These are phyloP conservation scores for Oreochromis mossambicus DNA, from an alignment of 2,797 vertebrate genomes.

Conservation along the genomic window DNA sequence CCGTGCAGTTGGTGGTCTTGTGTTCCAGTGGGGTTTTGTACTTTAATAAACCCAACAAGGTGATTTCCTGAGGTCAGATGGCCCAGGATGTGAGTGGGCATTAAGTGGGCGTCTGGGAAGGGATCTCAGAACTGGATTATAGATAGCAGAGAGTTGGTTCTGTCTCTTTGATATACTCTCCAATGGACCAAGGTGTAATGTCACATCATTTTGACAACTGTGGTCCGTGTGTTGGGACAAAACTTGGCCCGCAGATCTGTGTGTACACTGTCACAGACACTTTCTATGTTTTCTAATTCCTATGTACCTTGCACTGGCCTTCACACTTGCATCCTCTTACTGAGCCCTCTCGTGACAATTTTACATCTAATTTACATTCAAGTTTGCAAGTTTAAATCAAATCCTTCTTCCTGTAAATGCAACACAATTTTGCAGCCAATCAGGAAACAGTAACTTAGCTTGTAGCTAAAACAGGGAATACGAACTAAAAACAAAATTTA, in stretches of 20 bases:
- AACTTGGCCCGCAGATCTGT: background rate
- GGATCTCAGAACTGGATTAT: background rate
- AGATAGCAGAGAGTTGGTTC: background rate
- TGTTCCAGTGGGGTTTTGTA: background rate
- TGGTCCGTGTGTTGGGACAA: fast-evolving
- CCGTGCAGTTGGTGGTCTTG: background rate
- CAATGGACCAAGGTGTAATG: too few relatives aligned
- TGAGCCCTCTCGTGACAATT: background rate
- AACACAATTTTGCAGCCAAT: background rate
- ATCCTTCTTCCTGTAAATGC: background rate
- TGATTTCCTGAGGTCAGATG: background rate
- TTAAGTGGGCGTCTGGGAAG: fast-evolving
- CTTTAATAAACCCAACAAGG: background rate
- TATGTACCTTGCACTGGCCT: background rate
- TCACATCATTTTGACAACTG: background rate
- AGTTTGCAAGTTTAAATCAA: background rate
- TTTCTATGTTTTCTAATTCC: background rate
- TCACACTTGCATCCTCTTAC: background rate
- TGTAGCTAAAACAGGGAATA: background rate
- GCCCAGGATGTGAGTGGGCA: background rate
- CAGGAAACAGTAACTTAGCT: background rate
- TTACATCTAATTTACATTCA: background rate
- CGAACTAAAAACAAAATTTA: background rate
- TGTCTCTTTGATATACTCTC: background rate
- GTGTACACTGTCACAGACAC: background rate